A percentile compares a stretch with the other conserved stretches of the same genome.
Conservation (phyloP, 2,797 vertebrate species). For the Coregonus suidteri region DNA sequence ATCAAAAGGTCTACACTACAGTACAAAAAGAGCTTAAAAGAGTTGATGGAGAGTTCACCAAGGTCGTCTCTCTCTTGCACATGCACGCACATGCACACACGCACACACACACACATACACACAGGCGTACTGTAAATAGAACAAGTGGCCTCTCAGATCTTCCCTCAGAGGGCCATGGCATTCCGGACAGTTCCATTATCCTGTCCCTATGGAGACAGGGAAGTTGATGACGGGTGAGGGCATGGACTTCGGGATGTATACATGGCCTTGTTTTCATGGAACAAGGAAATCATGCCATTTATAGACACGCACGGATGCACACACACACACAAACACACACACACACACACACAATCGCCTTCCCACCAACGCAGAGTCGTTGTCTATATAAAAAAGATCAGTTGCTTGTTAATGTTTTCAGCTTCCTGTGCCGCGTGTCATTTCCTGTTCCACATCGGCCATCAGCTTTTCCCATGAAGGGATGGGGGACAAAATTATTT, state of each 20-base stretch:
- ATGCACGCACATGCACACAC: not conserved
- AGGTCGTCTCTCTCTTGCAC: not conserved
- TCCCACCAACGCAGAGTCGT: not conserved
- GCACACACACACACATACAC: too few relatives aligned
- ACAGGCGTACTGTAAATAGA: not conserved
- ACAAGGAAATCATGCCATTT: slow-evolving; percentile 17
- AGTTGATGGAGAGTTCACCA: too few relatives aligned
- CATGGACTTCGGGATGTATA: not conserved
- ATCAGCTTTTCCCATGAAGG: not conserved
- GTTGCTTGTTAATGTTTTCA: not conserved
- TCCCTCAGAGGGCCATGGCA: not conserved
- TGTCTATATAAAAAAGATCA: not conserved
- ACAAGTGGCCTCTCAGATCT: not conserved
- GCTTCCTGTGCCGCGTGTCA: not conserved
- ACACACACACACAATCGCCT: not conserved
- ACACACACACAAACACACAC: not conserved
- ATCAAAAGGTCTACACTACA: not conserved
- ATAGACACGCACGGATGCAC: not conserved
- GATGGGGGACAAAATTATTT: not conserved
- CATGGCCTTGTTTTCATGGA: slow-evolving; percentile 15
- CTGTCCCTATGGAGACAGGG: slow-evolving; percentile 1
- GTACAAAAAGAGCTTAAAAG: not conserved
- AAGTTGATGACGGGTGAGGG: slow-evolving; percentile 2
- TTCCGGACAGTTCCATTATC: slow-evolving; percentile 2
- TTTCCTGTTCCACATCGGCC: not conserved